These are phyloP conservation scores for Campopleginae sp. DNA, from an alignment of 2,888 invertebrate genomes.

Conservation along the genomic window DNA sequence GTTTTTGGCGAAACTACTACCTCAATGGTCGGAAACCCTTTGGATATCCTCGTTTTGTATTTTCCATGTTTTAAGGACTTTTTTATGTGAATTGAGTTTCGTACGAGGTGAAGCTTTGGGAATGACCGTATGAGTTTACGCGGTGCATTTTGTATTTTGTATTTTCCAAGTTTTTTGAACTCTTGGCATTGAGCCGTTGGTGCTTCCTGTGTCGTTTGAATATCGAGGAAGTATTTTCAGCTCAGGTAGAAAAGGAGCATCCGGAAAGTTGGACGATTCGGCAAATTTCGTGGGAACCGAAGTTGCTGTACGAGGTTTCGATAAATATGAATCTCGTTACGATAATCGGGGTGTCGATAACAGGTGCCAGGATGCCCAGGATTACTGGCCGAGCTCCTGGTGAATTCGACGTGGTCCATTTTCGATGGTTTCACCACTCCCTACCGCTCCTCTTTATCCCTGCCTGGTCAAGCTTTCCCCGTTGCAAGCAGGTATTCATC, in stretches of 20 bases:
- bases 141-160: neutral
- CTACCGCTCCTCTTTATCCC: neutral
- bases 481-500: slow-evolving; percentile 36
- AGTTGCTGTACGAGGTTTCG: slow-evolving; percentile 19
- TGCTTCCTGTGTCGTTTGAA: neutral
- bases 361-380: slow-evolving; percentile 80
- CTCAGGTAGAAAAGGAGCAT: neutral
- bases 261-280: slow-evolving; percentile 18
- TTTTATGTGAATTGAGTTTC: neutral
- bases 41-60: no score
- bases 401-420: slow-evolving; percentile 76
- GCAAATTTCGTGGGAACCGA: slow-evolving; percentile 58
- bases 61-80: no score
- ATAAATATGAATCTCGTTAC: neutral
- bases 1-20: no score
- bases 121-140: neutral
- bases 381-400: slow-evolving; percentile 70
- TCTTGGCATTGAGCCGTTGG: neutral
- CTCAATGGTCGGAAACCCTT: no score
- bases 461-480: slow-evolving; percentile 49
- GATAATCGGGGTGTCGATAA: slow-evolving; percentile 67
- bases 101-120: neutral
- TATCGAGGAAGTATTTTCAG: neutral
- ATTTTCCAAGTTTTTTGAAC: neutral
- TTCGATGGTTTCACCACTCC: slow-evolving; percentile 70